A percentile compares a stretch with the other conserved stretches of the same genome.
phyloP scores from a whole-genome alignment of 1,140 invertebrate species.

The Linepithema humile region DNA sequence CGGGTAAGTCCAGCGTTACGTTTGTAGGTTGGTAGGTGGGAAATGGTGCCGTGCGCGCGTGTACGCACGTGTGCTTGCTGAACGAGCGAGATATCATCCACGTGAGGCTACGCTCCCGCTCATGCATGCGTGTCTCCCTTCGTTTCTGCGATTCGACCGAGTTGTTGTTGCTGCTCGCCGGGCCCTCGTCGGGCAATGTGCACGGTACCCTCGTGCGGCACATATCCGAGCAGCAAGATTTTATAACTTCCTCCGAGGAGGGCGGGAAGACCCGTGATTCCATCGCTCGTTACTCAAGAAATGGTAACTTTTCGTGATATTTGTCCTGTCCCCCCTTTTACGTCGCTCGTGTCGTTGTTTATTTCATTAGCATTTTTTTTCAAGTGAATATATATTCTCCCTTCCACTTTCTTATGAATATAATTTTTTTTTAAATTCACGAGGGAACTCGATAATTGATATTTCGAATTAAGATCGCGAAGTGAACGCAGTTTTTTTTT shows the following conservation, averaged over 20 bases:
- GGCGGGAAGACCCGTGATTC: conserved; percentile 24
- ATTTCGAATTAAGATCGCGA: too few relatives aligned
- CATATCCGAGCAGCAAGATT: conserved; percentile 42
- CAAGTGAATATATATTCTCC: too few relatives aligned
- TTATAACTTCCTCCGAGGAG: conserved; percentile 35
- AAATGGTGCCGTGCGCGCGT: conserved; percentile 29
- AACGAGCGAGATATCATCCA: conserved; percentile 22
- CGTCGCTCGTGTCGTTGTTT: not conserved
- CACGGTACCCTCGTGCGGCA: conserved; percentile 4
- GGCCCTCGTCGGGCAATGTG: not conserved
- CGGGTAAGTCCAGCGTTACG: conserved; percentile 51
- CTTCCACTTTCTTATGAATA: too few relatives aligned
- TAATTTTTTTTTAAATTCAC: too few relatives aligned
- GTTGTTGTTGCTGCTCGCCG: conserved; percentile 12
- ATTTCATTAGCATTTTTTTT: not conserved
- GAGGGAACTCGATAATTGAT: too few relatives aligned
- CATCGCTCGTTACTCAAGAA: conserved; percentile 15
- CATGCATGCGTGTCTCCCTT: conserved; percentile 71
- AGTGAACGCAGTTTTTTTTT: too few relatives aligned
- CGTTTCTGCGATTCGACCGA: conserved; percentile 2
- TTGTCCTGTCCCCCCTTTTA: not conserved
- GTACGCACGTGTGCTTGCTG: conserved; percentile 29
- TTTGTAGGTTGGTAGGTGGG: conserved; percentile 60
- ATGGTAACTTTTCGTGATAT: not conserved
- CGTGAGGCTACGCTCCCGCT: conserved; percentile 49